These are phyloP conservation scores for Phyto melanocephala DNA, from an alignment of 2,888 invertebrate genomes.

Conservation along the genomic window DNA sequence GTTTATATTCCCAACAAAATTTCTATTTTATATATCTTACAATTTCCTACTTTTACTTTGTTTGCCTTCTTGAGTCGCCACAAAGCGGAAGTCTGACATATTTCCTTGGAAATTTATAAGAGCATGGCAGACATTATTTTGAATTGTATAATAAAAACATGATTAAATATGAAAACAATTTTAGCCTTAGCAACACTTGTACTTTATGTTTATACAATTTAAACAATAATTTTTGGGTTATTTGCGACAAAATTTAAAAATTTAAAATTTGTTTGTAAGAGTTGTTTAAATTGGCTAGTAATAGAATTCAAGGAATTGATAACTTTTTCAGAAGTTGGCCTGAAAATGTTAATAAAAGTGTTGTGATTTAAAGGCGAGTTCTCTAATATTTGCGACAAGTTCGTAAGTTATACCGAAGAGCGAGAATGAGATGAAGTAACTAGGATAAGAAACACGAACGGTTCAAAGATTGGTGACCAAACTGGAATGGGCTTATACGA, in stretches of 20 bases:
- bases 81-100: constrained; percentile 63
- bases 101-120: constrained; percentile 61
- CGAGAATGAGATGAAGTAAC: no score
- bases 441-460: no score
- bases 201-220: not conserved
- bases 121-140: constrained; percentile 41
- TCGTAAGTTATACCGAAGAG: no score
- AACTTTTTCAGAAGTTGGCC: no score
- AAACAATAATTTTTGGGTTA: constrained; percentile 1
- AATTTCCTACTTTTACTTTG: not conserved
- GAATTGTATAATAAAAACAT: constrained; percentile 11
- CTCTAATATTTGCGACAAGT: no score
- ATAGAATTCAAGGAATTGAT: no score
- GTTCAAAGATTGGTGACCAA: no score
- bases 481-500: no score
- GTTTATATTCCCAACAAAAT: not conserved
- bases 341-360: no score
- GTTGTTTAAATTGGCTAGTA: no score
- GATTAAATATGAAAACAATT: not conserved
- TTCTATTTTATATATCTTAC: not conserved
- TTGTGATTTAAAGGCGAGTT: no score
- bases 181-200: not conserved
- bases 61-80: constrained; percentile 13
- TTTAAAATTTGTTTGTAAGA: no score
- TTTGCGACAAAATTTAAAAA: not conserved